Base-by-base conservation (phyloP, 2,797 vertebrate species). In the Chaetophractus vellerosus region DNA sequence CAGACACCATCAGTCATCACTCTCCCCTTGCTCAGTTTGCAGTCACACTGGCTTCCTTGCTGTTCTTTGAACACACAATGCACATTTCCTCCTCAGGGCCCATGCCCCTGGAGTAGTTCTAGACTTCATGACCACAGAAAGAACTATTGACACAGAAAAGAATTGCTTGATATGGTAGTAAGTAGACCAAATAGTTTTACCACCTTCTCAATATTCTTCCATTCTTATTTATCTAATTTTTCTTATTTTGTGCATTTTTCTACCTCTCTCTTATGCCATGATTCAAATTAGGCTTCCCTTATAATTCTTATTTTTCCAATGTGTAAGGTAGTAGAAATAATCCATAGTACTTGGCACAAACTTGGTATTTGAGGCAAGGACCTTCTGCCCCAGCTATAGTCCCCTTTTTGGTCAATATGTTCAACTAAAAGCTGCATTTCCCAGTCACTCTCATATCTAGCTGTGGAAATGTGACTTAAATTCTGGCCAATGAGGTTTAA, bases 1-100 rank as follows among this genome's bases (percentile, higher is more conserved):
- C 31, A 15, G 14, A 21, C 11, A 21, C 48, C n/a, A 1, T 33
- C 33, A 10, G 28, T 52, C 33, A 1, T 5, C 21, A 0, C 0
- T 3, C 8, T 36, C 12, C 14, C 24, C 23, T 14, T 12, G 57
- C 64, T 3, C 7, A 9, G 6, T 26, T 28, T 64, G 63, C 24
- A 19, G 16, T 4, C 55, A 26, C 41, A 9, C 1, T 4, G 16
- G 36, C 50, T 28, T 28, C 14, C 1, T 7, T 5, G 24, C 12
- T 50, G 18, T 15, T n/a, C 41, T 31, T 7, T 18, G 7, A 23
- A 38, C 31, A 24, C 28, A 1, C 21, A 21, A n/a, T 6, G 15
- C 4, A 19, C 21, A 74, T 19, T 24, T 66, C n/a, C 68, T 72
- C 12, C 33, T 26, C 31, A 26, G 6, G 28, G 4, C 48, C 12